Evolutionary conservation across 2,113 vertebrate species (phyloP).

Genomic region (Calidris pugnax): DNA sequence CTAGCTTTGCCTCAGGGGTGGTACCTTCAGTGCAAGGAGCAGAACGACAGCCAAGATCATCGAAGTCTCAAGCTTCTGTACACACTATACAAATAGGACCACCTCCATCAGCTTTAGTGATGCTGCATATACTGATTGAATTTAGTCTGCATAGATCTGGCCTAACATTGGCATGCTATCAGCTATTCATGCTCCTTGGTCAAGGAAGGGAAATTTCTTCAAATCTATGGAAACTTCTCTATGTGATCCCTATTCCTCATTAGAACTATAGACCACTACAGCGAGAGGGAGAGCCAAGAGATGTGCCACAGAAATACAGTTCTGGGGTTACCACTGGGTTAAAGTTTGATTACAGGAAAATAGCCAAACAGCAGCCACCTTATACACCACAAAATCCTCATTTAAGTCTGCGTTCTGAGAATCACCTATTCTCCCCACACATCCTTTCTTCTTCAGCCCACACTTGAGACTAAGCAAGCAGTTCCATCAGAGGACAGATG

Average conservation of each 20-base stretch:
- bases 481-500: background rate
- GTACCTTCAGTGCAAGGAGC: background rate
- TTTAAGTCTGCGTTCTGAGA: background rate
- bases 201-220: background rate
- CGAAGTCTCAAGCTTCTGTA: background rate
- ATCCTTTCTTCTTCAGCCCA: background rate
- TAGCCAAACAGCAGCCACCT: background rate
- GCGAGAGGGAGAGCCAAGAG: background rate
- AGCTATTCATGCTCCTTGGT: background rate
- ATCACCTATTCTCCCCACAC: background rate
- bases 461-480: background rate
- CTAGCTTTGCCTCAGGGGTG: background rate
- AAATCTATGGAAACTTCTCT: background rate
- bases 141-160: background rate
- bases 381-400: background rate
- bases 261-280: background rate
- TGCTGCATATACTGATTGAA: background rate
- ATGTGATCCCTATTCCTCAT: background rate
- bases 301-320: accelerated
- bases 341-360: background rate
- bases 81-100: background rate
- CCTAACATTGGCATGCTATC: background rate
- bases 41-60: background rate
- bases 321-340: background rate
- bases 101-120: background rate